Conservation (phyloP, 2,797 vertebrate genomes). For the Poeciliopsis presidionis region DNA sequence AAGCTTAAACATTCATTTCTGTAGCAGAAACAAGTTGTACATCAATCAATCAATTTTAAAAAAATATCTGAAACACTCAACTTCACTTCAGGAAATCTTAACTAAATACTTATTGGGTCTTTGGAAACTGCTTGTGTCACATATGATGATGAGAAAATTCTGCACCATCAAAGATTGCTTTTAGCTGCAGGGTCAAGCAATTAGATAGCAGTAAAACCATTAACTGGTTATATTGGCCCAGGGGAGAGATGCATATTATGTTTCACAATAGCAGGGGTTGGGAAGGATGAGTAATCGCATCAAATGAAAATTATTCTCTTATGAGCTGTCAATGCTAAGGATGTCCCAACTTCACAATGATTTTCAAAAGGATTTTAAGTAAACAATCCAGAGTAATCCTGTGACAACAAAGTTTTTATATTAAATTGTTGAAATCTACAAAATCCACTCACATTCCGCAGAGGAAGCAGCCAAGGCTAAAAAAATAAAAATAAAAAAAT, state of each 20-base stretch:
- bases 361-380: not conserved
- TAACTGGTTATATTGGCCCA: conserved; percentile 11
- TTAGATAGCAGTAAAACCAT: not conserved
- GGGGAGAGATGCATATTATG: not conserved
- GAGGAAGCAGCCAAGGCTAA: not conserved
- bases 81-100: not conserved
- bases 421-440: not conserved
- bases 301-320: not conserved
- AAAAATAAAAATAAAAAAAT: no score
- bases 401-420: not conserved
- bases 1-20: not conserved
- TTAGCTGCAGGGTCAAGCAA: conserved; percentile 13
- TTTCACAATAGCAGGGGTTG: not conserved
- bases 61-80: not conserved
- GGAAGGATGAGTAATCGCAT: conserved; percentile 1
- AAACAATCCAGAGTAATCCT: not conserved
- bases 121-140: conserved; percentile 1
- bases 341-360: not conserved
- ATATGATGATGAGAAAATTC: not conserved
- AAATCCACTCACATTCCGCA: conserved; percentile 20
- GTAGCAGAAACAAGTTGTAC: not conserved
- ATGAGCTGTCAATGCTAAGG: not conserved
- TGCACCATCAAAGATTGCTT: conserved; percentile 4
- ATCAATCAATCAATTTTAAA: not conserved
- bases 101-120: not conserved